These are phyloP conservation scores for Drosophila monieri DNA, from an alignment of 2,888 invertebrate genomes.

Conservation along the genomic window DNA sequence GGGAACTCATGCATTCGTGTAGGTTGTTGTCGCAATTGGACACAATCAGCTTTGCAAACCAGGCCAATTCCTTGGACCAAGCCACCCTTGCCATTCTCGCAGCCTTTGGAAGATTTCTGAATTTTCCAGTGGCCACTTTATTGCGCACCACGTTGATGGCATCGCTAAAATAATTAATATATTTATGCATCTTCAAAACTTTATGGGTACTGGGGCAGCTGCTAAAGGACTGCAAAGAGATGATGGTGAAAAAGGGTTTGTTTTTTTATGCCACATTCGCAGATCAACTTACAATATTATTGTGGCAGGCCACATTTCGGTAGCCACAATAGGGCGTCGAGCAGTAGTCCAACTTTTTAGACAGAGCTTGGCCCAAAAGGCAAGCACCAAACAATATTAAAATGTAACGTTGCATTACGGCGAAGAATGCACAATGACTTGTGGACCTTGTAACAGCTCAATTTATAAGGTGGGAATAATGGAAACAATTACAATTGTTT, in stretches of 20 bases:
- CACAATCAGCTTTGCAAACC: slow-evolving; percentile 33
- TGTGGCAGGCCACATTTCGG: slow-evolving; percentile 41
- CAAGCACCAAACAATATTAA: background rate
- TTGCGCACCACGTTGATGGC: slow-evolving; percentile 46
- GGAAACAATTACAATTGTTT: background rate
- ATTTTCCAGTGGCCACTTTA: slow-evolving; percentile 40
- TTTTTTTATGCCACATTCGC: background rate
- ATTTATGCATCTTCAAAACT: background rate
- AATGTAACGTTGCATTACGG: background rate
- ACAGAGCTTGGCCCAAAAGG: background rate
- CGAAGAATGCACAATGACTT: background rate
- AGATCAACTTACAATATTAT: slow-evolving; percentile 28
- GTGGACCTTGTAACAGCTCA: background rate
- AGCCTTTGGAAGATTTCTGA: slow-evolving; percentile 37
- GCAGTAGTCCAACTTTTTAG: slow-evolving; percentile 14
- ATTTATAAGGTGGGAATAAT: background rate
- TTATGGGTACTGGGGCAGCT: slow-evolving; percentile 3
- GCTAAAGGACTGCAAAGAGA: background rate
- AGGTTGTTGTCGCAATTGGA: background rate
- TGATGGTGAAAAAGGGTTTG: background rate
- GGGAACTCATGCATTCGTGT: slow-evolving; percentile 25
- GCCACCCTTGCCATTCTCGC: slow-evolving; percentile 48
- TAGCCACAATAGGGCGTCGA: slow-evolving; percentile 12
- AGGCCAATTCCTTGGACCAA: slow-evolving; percentile 47
- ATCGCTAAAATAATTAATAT: background rate